Evolutionary conservation across 2,113 vertebrate genomes (phyloP).

Genomic region (Sylvia atricapilla): DNA sequence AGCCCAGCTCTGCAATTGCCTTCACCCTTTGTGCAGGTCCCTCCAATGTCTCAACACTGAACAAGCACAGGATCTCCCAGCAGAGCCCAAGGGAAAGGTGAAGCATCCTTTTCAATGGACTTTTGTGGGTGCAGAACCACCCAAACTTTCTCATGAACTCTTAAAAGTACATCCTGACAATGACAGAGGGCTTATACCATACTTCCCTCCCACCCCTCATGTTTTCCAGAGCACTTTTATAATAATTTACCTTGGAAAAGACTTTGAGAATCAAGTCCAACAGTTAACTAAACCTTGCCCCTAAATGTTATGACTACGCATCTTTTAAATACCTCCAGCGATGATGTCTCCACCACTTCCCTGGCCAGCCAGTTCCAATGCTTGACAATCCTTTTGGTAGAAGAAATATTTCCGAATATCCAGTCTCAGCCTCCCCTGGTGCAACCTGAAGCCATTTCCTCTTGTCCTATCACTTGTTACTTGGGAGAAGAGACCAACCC

Average conservation of each 20-base stretch:
- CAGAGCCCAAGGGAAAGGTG: background rate
- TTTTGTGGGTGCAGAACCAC: background rate
- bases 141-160: background rate
- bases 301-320: background rate
- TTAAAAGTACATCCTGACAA: background rate
- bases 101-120: background rate
- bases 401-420: background rate
- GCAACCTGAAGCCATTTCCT: background rate
- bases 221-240: background rate
- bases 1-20: background rate
- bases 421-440: background rate
- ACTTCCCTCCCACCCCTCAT: rapidly evolving
- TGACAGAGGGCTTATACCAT: background rate
- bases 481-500: background rate
- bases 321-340: background rate
- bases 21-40: background rate
- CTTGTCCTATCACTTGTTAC: background rate
- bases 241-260: background rate
- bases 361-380: background rate
- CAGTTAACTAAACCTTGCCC: background rate
- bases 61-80: background rate
- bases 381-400: background rate
- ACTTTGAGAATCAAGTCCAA: background rate
- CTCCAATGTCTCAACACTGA: background rate
- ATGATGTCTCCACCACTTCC: background rate